Base-by-base conservation (phyloP, 1,140 invertebrate species). In the Habropoda laboriosa region DNA sequence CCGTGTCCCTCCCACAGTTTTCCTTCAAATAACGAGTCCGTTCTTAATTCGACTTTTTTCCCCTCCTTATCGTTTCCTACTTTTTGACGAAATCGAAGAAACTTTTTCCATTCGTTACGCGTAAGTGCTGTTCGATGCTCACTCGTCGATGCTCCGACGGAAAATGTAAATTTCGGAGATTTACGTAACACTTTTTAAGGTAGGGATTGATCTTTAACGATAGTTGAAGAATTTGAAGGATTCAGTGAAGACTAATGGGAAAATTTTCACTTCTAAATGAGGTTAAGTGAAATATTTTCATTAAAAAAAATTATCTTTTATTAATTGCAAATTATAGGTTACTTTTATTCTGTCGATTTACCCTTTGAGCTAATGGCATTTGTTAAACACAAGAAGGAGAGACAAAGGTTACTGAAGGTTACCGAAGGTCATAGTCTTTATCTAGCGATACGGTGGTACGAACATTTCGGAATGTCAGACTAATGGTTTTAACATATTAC, bases 1-100 rank as follows among this genome's bases (percentile, higher is more conserved):
- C 51, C 68, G 45, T 49, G 64, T 67, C 64, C 64, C 30, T 53
- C 35, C 30, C 30, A 51, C 13, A 30, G 35, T 51, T 53, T 53
- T 18, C 49, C 16, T 40, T 40, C 35, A 24, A 71, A 71, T 71
- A 57, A 71, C 68, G 27, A 57, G 27, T 66, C 49, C 30, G 18
- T 42, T 66, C 42, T 73, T 61, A 73, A 73, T 73, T 61, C 27
- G 10, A 49, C 42, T 45, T 32, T 49, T 61, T 21, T 27, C n/a
- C 18, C n/a, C 18, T 1, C 3, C 13, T 55, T 49, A 71, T 57
- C 68, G 68, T 3, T 12, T 35, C 27, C 55, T 35, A 6, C 38
- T 49, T 49, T 18, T 24, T 13, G 1, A 30, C 8, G 24, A 4
- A 42, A 8, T 71, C 35, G 38, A 13, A 24, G n/a, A 35, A 58